Percentiles rank a stretch among this genome's conserved stretches.
Evolutionary conservation across 2,888 invertebrate genomes (phyloP).

Genomic region (Acanthosepion pharaonis): DNA sequence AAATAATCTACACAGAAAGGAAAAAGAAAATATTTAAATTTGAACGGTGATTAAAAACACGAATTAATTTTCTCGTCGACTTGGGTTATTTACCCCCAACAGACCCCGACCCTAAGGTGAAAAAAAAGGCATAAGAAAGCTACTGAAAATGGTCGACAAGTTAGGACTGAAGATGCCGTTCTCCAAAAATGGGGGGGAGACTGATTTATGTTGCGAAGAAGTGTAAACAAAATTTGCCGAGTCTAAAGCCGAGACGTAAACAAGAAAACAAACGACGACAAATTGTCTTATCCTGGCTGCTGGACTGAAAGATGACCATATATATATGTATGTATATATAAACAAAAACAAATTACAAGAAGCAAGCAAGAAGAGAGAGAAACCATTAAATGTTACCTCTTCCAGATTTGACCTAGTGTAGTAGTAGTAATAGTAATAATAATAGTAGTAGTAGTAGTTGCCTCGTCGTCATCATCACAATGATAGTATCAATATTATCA

Average conservation of each 20-base stretch:
- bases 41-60: too few species aligned
- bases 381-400: not conserved
- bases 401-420: conserved; percentile 33
- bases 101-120: too few species aligned
- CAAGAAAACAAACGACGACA: not conserved
- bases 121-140: too few species aligned
- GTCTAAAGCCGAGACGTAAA: not conserved
- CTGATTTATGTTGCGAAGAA: too few species aligned
- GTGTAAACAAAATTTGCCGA: too few species aligned
- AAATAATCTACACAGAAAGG: too few species aligned
- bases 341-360: not conserved
- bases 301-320: not conserved
- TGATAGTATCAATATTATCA: not conserved
- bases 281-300: not conserved
- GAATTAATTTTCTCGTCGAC: too few species aligned
- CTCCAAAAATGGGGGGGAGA: too few species aligned
- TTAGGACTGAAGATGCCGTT: too few species aligned
- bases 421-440: not conserved
- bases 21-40: too few species aligned
- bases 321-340: not conserved
- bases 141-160: too few species aligned
- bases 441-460: not conserved
- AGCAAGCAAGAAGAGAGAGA: not conserved
- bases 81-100: too few species aligned
- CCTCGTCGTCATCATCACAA: not conserved